Percentiles rank a stretch among this genome's conserved stretches.
Evolutionary conservation across 2,888 invertebrate species (phyloP).

Genomic region (Papilio protenor): DNA sequence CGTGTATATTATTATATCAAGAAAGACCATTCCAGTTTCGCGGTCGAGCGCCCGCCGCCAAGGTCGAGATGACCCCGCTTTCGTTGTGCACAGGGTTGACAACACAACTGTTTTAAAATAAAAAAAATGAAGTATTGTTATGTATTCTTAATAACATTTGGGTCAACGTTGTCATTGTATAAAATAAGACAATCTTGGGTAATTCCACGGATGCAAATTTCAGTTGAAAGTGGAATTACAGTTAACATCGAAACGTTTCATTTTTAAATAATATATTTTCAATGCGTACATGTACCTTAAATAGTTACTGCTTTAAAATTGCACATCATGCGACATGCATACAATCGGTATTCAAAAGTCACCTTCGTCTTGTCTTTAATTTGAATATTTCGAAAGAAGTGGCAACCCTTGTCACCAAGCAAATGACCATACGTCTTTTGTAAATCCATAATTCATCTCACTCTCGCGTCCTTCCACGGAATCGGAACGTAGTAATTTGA

Average conservation of each 20-base stretch:
- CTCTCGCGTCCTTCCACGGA: slow-evolving; percentile 32
- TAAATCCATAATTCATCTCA: slow-evolving; percentile 41
- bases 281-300: neutral
- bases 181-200: neutral
- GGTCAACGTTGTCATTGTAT: neutral
- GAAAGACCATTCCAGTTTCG: slow-evolving; percentile 58
- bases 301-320: slow-evolving; percentile 8
- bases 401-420: slow-evolving; percentile 35
- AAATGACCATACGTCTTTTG: slow-evolving; percentile 30
- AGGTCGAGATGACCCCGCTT: slow-evolving; percentile 66
- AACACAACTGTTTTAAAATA: neutral
- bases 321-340: neutral
- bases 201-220: neutral
- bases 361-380: slow-evolving; percentile 26
- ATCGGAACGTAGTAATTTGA: slow-evolving; percentile 31
- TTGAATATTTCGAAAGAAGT: slow-evolving; percentile 25
- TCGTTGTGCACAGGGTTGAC: slow-evolving; percentile 56
- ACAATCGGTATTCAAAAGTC: slow-evolving; percentile 9
- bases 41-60: slow-evolving; percentile 55
- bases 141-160: neutral
- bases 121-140: neutral
- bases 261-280: neutral
- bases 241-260: neutral
- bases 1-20: slow-evolving; percentile 42
- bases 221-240: neutral